Percentiles rank a stretch among this genome's conserved stretches.
These are phyloP conservation scores for Sebastes melanostomus DNA, from an alignment of 2,797 vertebrate species.

Conservation along the genomic window DNA sequence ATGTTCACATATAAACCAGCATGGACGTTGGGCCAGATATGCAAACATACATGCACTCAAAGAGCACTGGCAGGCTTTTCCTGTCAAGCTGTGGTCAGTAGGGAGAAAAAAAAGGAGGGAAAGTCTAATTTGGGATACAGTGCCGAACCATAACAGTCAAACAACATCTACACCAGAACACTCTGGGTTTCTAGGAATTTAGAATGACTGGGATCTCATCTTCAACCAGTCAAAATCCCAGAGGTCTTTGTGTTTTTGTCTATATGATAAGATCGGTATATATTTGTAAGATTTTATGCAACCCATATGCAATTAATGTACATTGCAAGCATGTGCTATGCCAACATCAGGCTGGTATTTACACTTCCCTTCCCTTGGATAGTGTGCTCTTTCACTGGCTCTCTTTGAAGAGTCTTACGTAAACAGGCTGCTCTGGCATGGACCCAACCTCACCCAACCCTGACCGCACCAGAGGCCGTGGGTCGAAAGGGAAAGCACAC, in stretches of 20 bases:
- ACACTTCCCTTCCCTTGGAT: slow-evolving; percentile 68
- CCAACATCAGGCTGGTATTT: slow-evolving; percentile 74
- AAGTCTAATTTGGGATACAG: slow-evolving; percentile 63
- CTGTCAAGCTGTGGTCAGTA: slow-evolving; percentile 60
- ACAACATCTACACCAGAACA: slow-evolving; percentile 52
- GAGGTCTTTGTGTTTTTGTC: not conserved
- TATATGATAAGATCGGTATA: slow-evolving; percentile 5
- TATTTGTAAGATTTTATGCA: slow-evolving; percentile 45
- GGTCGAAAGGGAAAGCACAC: slow-evolving; percentile 44
- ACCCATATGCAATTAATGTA: slow-evolving; percentile 38
- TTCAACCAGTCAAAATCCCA: slow-evolving; percentile 2
- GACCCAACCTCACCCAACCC: slow-evolving; percentile 53
- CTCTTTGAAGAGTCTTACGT: slow-evolving; percentile 74
- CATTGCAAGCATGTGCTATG: slow-evolving; percentile 54
- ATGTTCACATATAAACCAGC: slow-evolving; percentile 31
- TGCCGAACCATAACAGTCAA: slow-evolving; percentile 63
- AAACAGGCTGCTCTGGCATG: slow-evolving; percentile 66
- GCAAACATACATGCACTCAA: slow-evolving; percentile 26
- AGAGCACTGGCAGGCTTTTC: slow-evolving; percentile 47
- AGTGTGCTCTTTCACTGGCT: slow-evolving; percentile 72
- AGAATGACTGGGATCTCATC: not conserved
- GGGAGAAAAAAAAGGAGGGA: slow-evolving; percentile 39
- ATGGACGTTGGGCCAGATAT: not conserved
- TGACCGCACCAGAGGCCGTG: slow-evolving; percentile 65
- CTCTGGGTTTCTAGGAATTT: slow-evolving; percentile 51